Conservation (phyloP, 2,797 vertebrate genomes). For the Mormyrops boulengeri region DNA sequence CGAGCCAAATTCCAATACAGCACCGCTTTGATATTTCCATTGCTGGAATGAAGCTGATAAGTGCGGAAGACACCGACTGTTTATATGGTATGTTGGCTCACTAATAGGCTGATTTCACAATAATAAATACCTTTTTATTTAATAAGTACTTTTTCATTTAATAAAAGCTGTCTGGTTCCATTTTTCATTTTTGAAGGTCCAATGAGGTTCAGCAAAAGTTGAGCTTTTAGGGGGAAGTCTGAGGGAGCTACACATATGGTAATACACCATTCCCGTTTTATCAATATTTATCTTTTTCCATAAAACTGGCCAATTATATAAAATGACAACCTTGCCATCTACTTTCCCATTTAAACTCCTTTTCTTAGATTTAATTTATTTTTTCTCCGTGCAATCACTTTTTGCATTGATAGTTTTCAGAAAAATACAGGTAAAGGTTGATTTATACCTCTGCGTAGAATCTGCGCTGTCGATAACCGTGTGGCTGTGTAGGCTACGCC, state of each 20-base stretch:
- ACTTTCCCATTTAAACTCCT: neutral
- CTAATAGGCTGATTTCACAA: neutral
- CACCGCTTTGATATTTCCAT: neutral
- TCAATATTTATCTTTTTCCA: neutral
- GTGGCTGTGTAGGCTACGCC: no score
- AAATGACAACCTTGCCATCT: neutral
- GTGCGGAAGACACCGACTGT: neutral
- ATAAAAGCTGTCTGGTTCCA: neutral
- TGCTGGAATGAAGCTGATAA: neutral
- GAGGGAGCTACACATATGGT: neutral
- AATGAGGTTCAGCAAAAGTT: neutral
- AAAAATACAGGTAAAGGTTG: neutral
- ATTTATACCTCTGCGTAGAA: neutral
- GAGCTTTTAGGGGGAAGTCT: neutral
- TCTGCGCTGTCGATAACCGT: neutral
- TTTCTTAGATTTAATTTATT: neutral
- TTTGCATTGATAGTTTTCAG: neutral
- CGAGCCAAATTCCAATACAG: neutral
- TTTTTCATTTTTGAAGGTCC: neutral
- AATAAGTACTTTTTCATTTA: neutral
- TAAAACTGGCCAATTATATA: neutral
- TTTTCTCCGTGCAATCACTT: neutral
- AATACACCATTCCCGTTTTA: neutral
- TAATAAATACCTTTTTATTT: neutral
- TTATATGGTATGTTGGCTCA: neutral